Evolutionary conservation across 2,797 vertebrate species (phyloP), one percentile per base, ranked within the genome.

Genomic region (Galagoides demidoff): DNA sequence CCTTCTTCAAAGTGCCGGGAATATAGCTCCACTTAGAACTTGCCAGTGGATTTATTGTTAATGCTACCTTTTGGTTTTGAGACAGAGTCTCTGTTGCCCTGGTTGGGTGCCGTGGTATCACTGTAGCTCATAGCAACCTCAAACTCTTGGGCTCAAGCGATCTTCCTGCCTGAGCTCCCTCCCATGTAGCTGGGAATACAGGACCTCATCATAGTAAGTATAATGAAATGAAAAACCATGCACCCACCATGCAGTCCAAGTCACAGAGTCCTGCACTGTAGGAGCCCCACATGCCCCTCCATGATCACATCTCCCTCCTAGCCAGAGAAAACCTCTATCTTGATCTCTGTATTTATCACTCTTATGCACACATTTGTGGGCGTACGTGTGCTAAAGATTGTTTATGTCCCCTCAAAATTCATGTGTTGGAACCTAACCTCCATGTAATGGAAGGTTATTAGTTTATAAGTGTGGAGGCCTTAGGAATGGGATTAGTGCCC

Each of bases 1-100:
- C 49, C 45, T 63, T 93, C 74, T 87, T 95, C 27, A 55, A 91
- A 89, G 29, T 63, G 55, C 49, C 94, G 10, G 82, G 68, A 66
- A 93, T 49, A 9, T 19, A 78, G 45, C 37, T 37, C 96, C 68
- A 85, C 27, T 73, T 91, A 88, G 45, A 94, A 89, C 57, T 7
- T 90, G 27, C 76, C 73, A 11, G n/a, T 23, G 45, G 37, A 74
- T 59, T 89, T 83, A 45, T 68, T 94, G 85, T 90, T 71, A 85
- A 59, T 68, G 39, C 71, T 57, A 43, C 83, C 63, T 73, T 78
- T 79, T 49, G 45, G 45, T 12, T 49, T 49, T 49, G 45, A 49
- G 12, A 52, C 49, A 52, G 14, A 52, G 14, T 16, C 49, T 52
- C 49, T 52, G 49, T 52, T 13, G 49, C 49, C 14, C 49, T 52